Percentiles rank a stretch among this genome's conserved stretches.
These are phyloP conservation scores for Acromyrmex charruanus DNA, from an alignment of 1,140 invertebrate genomes.

Conservation along the genomic window DNA sequence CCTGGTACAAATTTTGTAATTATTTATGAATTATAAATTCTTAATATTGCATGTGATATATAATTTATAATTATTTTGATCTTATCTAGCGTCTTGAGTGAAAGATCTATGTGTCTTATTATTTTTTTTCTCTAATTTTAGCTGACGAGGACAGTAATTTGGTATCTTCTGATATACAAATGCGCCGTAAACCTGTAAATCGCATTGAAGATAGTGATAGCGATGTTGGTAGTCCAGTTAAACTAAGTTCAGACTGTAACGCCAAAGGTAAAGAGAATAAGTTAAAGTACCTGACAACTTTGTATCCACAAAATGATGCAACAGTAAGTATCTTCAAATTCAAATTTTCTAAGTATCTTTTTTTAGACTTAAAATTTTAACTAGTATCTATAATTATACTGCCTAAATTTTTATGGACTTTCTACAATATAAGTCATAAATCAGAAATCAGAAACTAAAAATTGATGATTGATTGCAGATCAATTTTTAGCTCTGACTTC, in stretches of 20 bases:
- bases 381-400: neutral
- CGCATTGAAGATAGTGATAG: slow-evolving; percentile 84
- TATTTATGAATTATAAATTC: neutral
- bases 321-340: slow-evolving; percentile 63
- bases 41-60: neutral
- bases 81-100: neutral
- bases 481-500: too few relatives aligned
- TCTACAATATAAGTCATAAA: too few relatives aligned
- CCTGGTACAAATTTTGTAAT: neutral
- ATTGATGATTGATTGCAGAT: too few relatives aligned
- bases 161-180: slow-evolving; percentile 74
- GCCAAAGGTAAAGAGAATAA: slow-evolving; percentile 79
- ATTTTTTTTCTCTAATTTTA: slow-evolving; percentile 62
- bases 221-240: slow-evolving; percentile 77
- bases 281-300: slow-evolving; percentile 78
- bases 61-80: neutral
- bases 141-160: slow-evolving; percentile 83
- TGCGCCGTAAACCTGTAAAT: slow-evolving; percentile 80
- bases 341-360: neutral
- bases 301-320: slow-evolving; percentile 77
- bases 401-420: neutral
- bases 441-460: too few relatives aligned
- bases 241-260: slow-evolving; percentile 74
- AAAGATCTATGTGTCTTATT: neutral
- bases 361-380: neutral